Evolutionary conservation across 2,888 invertebrate genomes (phyloP), one percentile per base, ranked within the genome.

Genomic region (Sarcophaga carnaria): DNA sequence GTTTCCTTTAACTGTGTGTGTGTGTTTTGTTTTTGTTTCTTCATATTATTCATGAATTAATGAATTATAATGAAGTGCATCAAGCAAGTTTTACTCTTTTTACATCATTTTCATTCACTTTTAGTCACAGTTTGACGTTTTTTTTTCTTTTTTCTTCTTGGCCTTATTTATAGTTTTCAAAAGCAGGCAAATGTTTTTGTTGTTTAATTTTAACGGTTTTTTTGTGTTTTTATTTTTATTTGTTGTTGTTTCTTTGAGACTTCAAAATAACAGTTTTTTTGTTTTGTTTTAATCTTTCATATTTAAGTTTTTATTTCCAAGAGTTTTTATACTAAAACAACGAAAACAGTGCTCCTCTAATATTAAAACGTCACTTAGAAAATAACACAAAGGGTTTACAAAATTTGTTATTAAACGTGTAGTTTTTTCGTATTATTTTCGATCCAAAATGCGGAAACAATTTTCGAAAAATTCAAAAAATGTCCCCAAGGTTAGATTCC

Each of bases 41-140:
- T 77, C n/a, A 10, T 49, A 62, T 80, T 72, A 83, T 75, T 80
- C 71, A 80, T 83, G 86, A 86, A 83, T 86, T 76, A 79, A 86
- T 80, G 80, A 80, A 80, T 86, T 76, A 83, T 83, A 80, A 86
- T 86, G 79, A 86, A 83, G 72, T 12, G 62, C 71, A 27, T 4
- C 8, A 37, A 37, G 37, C 63, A 20, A 49, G 77, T 64, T 47
- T 79, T 85, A 62, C 47, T 45, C 60, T 47, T 74, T 8, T 54
- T 27, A 5, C 27, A 64, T 49, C 49, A 6, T 76, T 54, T 76
- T 17, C 54, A 45, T 67, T 10, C 64, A 25, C 27, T 60, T 74
- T 63, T 74, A 14, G 8, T 59, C 72, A 37, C 66, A 72, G 60
- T 22, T 60, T 22, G 17, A 37, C 17, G 20, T 8, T 60, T 72